Evolutionary conservation across 2,888 invertebrate species (phyloP), one percentile per base, ranked within the genome.

Genomic region (Theretra japonica): DNA sequence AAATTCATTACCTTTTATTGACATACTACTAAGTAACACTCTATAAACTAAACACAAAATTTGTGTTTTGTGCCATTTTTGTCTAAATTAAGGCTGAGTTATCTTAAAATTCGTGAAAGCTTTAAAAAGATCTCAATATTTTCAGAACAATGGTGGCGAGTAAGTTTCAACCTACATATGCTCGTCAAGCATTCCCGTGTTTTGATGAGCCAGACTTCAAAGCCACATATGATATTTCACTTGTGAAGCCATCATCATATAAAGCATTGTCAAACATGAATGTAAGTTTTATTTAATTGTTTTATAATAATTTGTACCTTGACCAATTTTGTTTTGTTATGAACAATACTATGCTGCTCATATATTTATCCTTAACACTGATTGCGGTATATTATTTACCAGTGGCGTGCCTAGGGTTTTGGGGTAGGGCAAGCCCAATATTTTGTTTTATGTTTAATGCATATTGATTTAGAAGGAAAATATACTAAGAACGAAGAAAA

Each of bases 131-230:
- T 15, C 0, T 41, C 3, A n/a, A n/a, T 53, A 53, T 21, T 95
- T 95, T 53, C 86, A 98, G 98, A 82, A 94, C 94, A 73, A 97
- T 99, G 86, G 98, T 98, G 6, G 97, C 98, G 0, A 97, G 98
- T 17, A 99, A 99, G 91, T 99, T 99, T 85, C 98, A 99, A 87
- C 98, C 99, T 0, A 98, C 98, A 0, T 98, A 98, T 89, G 99
- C 99, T 0, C 96, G 99, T 33, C 96, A 97, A 90, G 97, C 98
- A 0, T 99, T 98, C 88, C 99, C 99, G 0, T 99, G 99, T 86
- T 98, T 99, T 85, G 99, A 99, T 89, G 98, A 99, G 84, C 99
- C 98, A 0, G 96, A 96, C 70, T 96, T 98, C 87, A 99, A 99
- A 93, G 98, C 99, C 0, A 96, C 96, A 73, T 99, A 96, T 91